These are phyloP conservation scores for Chionoecetes opilio DNA, from an alignment of 1,140 invertebrate genomes.

Conservation along the genomic window DNA sequence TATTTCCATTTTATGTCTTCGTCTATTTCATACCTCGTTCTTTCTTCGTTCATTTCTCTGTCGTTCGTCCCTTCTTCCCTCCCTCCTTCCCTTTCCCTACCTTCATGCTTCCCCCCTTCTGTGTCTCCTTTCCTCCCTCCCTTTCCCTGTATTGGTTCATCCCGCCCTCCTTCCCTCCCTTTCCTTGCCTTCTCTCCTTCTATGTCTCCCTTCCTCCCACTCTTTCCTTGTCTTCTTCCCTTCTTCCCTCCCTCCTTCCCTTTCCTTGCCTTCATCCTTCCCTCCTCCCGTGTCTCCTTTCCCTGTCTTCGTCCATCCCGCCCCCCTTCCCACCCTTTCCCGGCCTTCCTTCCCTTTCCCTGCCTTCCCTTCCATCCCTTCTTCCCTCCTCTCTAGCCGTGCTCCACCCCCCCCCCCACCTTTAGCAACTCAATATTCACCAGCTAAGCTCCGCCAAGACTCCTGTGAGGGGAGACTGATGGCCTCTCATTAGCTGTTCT, in stretches of 20 bases:
- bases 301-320: neutral
- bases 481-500: neutral
- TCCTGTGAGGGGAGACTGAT: conserved; percentile 4
- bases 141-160: neutral
- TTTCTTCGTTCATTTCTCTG: neutral
- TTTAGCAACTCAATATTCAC: conserved; percentile 29
- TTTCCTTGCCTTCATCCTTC: neutral
- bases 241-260: neutral
- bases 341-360: neutral
- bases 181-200: neutral
- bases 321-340: neutral
- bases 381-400: neutral
- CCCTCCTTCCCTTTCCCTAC: neutral
- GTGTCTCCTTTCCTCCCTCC: too few relatives aligned
- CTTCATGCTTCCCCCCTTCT: too few relatives aligned
- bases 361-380: neutral
- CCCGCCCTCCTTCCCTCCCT: neutral
- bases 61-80: neutral
- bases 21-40: neutral
- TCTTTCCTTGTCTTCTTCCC: neutral
- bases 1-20: neutral
- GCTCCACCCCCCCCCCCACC: neutral
- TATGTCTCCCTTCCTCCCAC: neutral
- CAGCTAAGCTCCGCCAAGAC: conserved; percentile 15
- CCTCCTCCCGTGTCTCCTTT: neutral